Evolutionary conservation across 1,140 invertebrate species (phyloP).

Genomic region (Pachypeltis micranthus): DNA sequence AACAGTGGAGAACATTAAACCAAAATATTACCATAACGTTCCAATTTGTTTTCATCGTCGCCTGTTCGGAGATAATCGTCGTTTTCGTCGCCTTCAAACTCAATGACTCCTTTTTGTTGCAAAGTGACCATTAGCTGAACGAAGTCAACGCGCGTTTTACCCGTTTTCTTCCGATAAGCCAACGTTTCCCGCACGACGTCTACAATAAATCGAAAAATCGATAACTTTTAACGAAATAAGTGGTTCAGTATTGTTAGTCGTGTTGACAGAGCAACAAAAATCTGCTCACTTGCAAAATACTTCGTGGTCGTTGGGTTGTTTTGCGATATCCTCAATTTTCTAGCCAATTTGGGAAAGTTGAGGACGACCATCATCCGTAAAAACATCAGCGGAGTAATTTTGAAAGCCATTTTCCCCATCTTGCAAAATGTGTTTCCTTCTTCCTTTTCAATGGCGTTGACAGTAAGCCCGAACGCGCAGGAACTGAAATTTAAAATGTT

Average conservation of each 20-base stretch:
- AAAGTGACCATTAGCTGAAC: conserved; percentile 28
- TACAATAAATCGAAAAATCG: too few species aligned
- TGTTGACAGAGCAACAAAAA: too few species aligned
- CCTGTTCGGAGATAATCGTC: conserved; percentile 2
- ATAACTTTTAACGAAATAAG: too few species aligned
- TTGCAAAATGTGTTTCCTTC: conserved; percentile 40
- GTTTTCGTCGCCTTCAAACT: neutral
- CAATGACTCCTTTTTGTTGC: conserved; percentile 15
- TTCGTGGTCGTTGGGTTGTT: conserved; percentile 17
- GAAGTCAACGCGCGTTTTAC: conserved; percentile 36
- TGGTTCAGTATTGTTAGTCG: too few species aligned
- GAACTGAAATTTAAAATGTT: conserved; percentile 14
- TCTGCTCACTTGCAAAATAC: conserved; percentile 31
- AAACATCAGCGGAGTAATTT: conserved; percentile 4
- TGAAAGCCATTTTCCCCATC: conserved; percentile 26
- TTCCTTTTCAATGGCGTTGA: conserved; percentile 41
- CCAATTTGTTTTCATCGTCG: too few species aligned
- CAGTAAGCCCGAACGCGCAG: conserved; percentile 45
- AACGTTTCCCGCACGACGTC: conserved; percentile 32
- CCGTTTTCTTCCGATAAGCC: conserved; percentile 34
- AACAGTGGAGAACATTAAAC: too few species aligned
- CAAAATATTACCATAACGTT: too few species aligned
- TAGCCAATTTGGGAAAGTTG: conserved; percentile 3
- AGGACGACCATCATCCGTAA: conserved; percentile 5
- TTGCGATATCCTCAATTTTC: conserved; percentile 3